Evolutionary conservation across 2,888 invertebrate species (phyloP).

Genomic region (Hermaeophaga mercurialis): DNA sequence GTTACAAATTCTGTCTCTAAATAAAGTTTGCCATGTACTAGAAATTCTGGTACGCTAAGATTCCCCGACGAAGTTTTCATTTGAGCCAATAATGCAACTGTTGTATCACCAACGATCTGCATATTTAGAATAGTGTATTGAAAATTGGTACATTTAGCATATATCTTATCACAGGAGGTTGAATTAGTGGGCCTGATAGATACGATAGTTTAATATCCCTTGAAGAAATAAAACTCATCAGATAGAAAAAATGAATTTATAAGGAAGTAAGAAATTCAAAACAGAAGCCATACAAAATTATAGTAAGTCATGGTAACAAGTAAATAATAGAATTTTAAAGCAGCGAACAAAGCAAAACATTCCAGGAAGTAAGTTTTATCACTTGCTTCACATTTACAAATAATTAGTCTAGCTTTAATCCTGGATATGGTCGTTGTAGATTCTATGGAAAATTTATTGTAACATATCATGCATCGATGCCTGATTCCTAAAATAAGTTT

Average conservation of each 20-base stretch:
- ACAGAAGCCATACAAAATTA: not conserved
- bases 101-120: too few relatives aligned
- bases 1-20: too few relatives aligned
- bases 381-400: not conserved
- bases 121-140: too few relatives aligned
- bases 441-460: not conserved
- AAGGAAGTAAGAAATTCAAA: not conserved
- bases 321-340: not conserved
- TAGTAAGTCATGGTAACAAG: too few relatives aligned
- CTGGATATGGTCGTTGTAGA: not conserved
- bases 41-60: not conserved
- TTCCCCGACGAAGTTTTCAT: not conserved
- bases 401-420: not conserved
- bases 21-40: too few relatives aligned
- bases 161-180: too few relatives aligned
- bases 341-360: not conserved
- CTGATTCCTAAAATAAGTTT: constrained; percentile 2
- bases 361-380: constrained; percentile 1
- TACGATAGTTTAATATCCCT: not conserved
- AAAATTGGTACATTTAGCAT: too few relatives aligned
- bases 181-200: not conserved
- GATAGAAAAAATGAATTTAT: not conserved
- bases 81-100: constrained; percentile 42
- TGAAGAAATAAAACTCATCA: not conserved
- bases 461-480: not conserved